A percentile compares a stretch with the other conserved stretches of the same genome.
phyloP scores from a whole-genome alignment of 2,888 invertebrate genomes.

The Caenorhabditis sinica region DNA sequence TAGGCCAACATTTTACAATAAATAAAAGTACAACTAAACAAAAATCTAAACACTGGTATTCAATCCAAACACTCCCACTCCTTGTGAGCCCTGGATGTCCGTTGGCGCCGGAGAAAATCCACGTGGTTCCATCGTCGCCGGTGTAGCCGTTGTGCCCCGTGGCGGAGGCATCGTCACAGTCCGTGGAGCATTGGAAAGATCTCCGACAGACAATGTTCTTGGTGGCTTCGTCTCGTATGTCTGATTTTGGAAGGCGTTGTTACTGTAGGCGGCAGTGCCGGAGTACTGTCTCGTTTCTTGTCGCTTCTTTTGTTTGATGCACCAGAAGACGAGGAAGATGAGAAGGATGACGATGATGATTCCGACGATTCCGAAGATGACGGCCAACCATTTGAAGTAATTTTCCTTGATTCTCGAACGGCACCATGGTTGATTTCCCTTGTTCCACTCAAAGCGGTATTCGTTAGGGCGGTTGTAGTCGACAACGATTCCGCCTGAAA shows the following conservation, averaged over 20 bases:
- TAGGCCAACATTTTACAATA: background rate
- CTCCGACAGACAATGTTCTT: slow-evolving; percentile 57
- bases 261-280: slow-evolving; percentile 66
- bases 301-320: slow-evolving; percentile 72
- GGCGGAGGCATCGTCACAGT: slow-evolving; percentile 50
- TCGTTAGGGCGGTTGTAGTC: slow-evolving; percentile 80
- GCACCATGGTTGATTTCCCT: slow-evolving; percentile 83
- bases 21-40: background rate
- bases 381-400: slow-evolving; percentile 82
- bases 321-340: slow-evolving; percentile 77
- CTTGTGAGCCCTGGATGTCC: slow-evolving; percentile 61
- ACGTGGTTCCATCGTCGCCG: slow-evolving; percentile 61
- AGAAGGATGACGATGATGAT: slow-evolving; percentile 73
- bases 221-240: slow-evolving; percentile 65
- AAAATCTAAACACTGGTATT: slow-evolving; percentile 67
- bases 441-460: slow-evolving; percentile 83
- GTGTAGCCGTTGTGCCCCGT: slow-evolving; percentile 59
- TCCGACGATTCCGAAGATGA: slow-evolving; percentile 77
- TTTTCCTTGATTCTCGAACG: slow-evolving; percentile 83
- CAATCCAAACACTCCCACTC: slow-evolving; percentile 60
- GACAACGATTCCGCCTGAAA: slow-evolving; percentile 73
- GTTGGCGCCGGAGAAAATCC: slow-evolving; percentile 66
- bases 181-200: slow-evolving; percentile 65
- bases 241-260: slow-evolving; percentile 64
- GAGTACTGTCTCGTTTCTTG: slow-evolving; percentile 56